Conservation (phyloP, 2,888 invertebrate genomes). For the Cyclophora punctaria region DNA sequence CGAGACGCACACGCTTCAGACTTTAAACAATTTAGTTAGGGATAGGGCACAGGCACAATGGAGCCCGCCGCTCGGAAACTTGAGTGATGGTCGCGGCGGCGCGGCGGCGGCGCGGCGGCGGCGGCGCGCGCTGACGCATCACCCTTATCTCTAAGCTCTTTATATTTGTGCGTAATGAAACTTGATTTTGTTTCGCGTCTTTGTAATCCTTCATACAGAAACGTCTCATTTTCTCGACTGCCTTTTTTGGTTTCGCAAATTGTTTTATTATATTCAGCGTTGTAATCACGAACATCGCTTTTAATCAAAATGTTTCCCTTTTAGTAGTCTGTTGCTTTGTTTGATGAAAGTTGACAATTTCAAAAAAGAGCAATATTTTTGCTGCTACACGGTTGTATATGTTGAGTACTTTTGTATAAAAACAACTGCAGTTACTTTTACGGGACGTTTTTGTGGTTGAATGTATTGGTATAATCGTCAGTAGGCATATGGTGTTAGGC, state of each 20-base stretch:
- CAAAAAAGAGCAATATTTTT: no score
- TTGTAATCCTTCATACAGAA: background rate
- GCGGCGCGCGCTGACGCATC: slow-evolving; percentile 29
- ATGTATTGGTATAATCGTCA: no score
- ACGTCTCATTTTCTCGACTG: no score
- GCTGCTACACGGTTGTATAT: no score
- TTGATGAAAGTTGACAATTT: background rate
- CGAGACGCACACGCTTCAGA: slow-evolving; percentile 51
- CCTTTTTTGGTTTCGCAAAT: no score
- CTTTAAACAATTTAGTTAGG: slow-evolving; percentile 60
- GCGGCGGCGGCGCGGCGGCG: slow-evolving; percentile 29
- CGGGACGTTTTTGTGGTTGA: no score
- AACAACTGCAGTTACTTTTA: no score
- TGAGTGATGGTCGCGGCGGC: slow-evolving; percentile 40
- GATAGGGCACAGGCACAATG: slow-evolving; percentile 48
- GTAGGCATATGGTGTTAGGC: no score
- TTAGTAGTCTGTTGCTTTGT: background rate
- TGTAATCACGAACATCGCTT: background rate
- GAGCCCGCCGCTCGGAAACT: slow-evolving; percentile 42
- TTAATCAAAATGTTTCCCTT: background rate
- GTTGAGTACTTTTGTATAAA: no score
- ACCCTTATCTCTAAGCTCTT: slow-evolving; percentile 9
- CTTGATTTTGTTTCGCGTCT: background rate
- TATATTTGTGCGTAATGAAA: background rate
- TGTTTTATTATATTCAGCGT: no score